Conservation (phyloP, 2,113 vertebrate genomes). For the Scalopus aquaticus region DNA sequence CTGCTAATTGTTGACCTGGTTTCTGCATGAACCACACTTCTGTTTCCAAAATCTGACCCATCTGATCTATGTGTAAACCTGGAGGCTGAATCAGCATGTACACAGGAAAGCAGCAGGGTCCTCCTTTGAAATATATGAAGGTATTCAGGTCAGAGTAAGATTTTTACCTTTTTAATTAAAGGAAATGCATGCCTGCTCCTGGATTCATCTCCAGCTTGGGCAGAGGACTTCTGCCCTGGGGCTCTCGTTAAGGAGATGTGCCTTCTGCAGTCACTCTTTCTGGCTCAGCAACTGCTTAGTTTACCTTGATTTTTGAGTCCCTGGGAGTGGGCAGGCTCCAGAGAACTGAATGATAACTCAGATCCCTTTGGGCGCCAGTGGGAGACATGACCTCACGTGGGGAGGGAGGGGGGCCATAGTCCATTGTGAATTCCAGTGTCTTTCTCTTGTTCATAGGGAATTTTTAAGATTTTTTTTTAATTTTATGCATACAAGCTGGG, state of each 20-base stretch:
- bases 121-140: background rate
- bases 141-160: background rate
- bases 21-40: constrained; percentile 11
- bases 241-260: background rate
- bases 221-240: background rate
- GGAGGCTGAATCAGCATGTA: background rate
- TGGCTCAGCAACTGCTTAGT: background rate
- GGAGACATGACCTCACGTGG: background rate
- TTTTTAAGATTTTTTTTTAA: no score
- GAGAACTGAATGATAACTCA: background rate
- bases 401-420: background rate
- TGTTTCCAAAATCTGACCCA: constrained; percentile 54
- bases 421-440: background rate
- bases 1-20: constrained; percentile 42
- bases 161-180: constrained; percentile 35
- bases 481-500: no score
- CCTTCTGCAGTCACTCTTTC: background rate
- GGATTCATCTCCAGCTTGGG: background rate
- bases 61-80: background rate
- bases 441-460: background rate
- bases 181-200: background rate
- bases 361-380: background rate
- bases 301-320: background rate
- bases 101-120: background rate
- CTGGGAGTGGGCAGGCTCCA: background rate